phyloP scores from a whole-genome alignment of 2,888 invertebrate species.

The Hydriomena furcata region DNA sequence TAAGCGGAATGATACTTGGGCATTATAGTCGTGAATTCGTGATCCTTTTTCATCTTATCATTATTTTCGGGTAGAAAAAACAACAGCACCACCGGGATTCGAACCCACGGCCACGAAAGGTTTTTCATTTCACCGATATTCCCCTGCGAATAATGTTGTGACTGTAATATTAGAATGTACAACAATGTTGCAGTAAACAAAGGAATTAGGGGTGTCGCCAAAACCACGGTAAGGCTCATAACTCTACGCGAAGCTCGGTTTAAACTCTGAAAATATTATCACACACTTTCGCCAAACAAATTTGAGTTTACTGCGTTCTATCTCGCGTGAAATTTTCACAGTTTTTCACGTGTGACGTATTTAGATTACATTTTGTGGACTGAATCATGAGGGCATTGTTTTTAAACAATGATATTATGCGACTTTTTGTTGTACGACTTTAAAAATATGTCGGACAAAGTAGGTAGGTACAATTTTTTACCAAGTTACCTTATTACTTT shows the following conservation, averaged over 20 bases:
- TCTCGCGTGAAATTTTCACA: constrained; percentile 24
- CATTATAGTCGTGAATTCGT: too few species aligned
- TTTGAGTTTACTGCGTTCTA: constrained; percentile 27
- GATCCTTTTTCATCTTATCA: too few species aligned
- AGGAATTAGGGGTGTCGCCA: constrained; percentile 54
- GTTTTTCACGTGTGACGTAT: constrained; percentile 19
- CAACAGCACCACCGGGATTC: too few species aligned
- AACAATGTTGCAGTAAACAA: constrained; percentile 43
- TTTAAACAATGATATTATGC: constrained; percentile 9
- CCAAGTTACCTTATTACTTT: too few species aligned
- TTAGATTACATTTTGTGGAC: constrained; percentile 11
- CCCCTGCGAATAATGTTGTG: not conserved
- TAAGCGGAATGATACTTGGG: too few species aligned
- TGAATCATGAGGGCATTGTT: constrained; percentile 1
- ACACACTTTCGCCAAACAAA: constrained; percentile 30
- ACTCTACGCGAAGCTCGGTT: constrained; percentile 42
- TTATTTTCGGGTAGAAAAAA: too few species aligned
- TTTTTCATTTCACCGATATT: not conserved
- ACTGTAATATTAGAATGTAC: constrained; percentile 14
- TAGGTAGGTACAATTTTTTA: too few species aligned
- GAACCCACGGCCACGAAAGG: too few species aligned
- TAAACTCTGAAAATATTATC: constrained; percentile 32
- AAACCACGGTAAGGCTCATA: constrained; percentile 50
- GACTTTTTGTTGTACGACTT: too few species aligned
- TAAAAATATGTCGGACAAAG: too few species aligned